Evolutionary conservation across 2,888 invertebrate genomes (phyloP).

Genomic region (Volucella inanis): DNA sequence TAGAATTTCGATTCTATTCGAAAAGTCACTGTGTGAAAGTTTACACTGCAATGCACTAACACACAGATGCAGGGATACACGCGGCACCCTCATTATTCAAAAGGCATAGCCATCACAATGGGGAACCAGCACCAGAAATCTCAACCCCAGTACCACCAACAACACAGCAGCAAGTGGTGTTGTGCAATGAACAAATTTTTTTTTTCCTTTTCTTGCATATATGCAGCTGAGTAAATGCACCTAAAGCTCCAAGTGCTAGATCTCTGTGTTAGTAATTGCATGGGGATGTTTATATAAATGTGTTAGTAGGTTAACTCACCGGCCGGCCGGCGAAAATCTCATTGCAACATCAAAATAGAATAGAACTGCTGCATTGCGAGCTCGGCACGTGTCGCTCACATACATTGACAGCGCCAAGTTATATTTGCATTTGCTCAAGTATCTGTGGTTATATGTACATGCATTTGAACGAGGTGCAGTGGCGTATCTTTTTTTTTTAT

Average conservation of each 20-base stretch:
- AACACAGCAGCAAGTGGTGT: constrained; percentile 42
- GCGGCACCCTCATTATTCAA: too few relatives aligned
- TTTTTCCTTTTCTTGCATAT: not conserved
- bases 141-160: not conserved
- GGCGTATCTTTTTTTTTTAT: constrained; percentile 45
- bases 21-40: too few relatives aligned
- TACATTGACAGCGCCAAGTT: not conserved
- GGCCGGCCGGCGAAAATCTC: constrained; percentile 60
- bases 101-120: too few relatives aligned
- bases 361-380: constrained; percentile 59
- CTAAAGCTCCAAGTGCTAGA: not conserved
- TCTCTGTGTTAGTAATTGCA: not conserved
- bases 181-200: constrained; percentile 56
- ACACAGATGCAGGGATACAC: too few relatives aligned
- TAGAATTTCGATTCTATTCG: not conserved
- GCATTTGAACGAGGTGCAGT: constrained; percentile 17
- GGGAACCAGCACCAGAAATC: too few relatives aligned
- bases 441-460: constrained; percentile 8
- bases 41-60: too few relatives aligned
- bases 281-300: constrained; percentile 51
- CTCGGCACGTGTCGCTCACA: constrained; percentile 67
- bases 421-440: not conserved
- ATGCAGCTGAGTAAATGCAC: not conserved
- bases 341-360: not conserved
- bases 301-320: constrained; percentile 70